Evolutionary conservation across 2,797 vertebrate genomes (phyloP), one percentile per base, ranked within the genome.

Genomic region (Eleutherodactylus coqui): DNA sequence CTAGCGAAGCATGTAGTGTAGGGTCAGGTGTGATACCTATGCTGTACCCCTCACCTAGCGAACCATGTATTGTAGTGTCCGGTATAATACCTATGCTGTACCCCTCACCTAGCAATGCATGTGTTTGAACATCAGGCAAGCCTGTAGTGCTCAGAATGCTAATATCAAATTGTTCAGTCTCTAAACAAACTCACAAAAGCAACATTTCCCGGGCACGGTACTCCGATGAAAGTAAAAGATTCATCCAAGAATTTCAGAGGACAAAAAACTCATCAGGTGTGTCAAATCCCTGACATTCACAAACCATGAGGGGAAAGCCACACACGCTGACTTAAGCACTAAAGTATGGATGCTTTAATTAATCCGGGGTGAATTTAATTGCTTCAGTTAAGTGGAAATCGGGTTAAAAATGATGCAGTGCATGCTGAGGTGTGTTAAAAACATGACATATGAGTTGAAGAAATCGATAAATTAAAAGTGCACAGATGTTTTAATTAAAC

Each of bases 401-500:
- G 90, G 94, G 94, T 95, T 95, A 95, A 95, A 95, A 94, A 95
- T 94, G 94, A 95, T 95, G 94, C 94, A 92, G 93, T 92, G 93
- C 93, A 94, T 94, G 93, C 94, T 94, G 94, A 94, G 93, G 92
- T 95, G 92, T 94, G 93, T 95, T 95, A 95, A 95, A 95, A 95
- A 94, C 94, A 94, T 95, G 95, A 95, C 95, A 95, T 94, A 94
- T 94, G 93, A 95, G 92, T 92, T 92, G 92, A 93, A 93, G 93
- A 94, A 95, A 95, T 95, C 93, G 92, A 95, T 95, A 95, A 95
- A 95, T 95, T 96, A 94, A 96, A 95, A 95, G 94, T 85, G 89
- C 94, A 95, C 94, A 95, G 95, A 95, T 95, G 95, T 95, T 95
- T 96, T 95, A 95, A 96, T 95, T 95, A 95, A 95, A 94, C 94